These are phyloP conservation scores for Ptychodera flava DNA, from an alignment of 35 echinoderm and acorn worm genomes.

Conservation along the genomic window DNA sequence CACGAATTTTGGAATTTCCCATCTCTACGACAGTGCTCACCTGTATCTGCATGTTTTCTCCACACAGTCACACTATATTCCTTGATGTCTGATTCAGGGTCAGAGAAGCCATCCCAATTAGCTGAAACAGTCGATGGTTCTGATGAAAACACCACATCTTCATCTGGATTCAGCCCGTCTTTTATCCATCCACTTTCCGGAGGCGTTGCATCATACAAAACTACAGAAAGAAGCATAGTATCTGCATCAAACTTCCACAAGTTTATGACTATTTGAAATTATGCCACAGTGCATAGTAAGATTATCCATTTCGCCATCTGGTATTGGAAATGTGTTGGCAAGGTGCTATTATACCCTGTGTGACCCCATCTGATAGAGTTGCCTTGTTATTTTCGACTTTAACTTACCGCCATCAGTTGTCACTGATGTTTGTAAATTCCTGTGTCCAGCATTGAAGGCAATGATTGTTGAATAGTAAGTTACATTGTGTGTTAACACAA, in stretches of 20 bases:
- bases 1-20: too few relatives aligned
- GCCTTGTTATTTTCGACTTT: too few relatives aligned
- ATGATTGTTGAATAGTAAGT: constrained; percentile 29
- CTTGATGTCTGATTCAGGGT: constrained; percentile 39
- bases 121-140: constrained; percentile 27
- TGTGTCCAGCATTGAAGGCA: constrained; percentile 37
- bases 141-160: constrained; percentile 22
- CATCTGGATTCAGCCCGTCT: constrained; percentile 14
- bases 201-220: constrained; percentile 34
- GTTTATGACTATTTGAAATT: too few relatives aligned
- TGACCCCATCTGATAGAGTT: too few relatives aligned
- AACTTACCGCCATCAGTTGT: constrained; percentile 38
- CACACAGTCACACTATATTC: constrained; percentile 30
- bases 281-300: too few relatives aligned
- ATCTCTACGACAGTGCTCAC: too few relatives aligned
- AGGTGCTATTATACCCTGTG: too few relatives aligned
- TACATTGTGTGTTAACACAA: constrained; percentile 25
- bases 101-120: constrained; percentile 29
- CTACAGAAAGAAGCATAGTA: not conserved
- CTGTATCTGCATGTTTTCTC: constrained; percentile 5
- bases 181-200: constrained; percentile 17
- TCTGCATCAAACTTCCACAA: too few relatives aligned
- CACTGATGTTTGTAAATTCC: constrained; percentile 19
- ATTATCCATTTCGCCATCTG: too few relatives aligned
- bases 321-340: too few relatives aligned